Conservation (phyloP, 2,113 vertebrate genomes). For the Gambusia affinis region DNA sequence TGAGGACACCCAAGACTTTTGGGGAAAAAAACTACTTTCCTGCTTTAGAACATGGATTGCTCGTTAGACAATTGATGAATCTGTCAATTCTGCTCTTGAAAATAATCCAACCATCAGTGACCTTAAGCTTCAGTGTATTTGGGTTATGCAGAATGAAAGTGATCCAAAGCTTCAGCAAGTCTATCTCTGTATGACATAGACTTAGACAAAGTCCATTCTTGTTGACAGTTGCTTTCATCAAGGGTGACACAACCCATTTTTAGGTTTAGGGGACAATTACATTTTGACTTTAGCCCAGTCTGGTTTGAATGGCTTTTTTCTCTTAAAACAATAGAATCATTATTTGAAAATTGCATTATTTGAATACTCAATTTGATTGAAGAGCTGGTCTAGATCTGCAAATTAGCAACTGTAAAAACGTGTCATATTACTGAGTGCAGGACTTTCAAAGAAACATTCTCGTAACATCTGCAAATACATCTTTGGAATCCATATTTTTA, state of each 20-base stretch:
- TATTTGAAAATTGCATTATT: not conserved
- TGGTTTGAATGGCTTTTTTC: not conserved
- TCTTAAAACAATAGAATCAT: not conserved
- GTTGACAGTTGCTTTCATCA: not conserved
- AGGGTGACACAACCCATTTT: not conserved
- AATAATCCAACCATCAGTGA: not conserved
- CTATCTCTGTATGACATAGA: not conserved
- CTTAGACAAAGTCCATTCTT: not conserved
- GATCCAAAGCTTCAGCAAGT: not conserved
- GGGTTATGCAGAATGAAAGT: not conserved
- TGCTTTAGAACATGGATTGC: not conserved
- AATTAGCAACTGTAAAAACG: not conserved
- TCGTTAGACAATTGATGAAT: not conserved
- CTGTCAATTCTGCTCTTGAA: not conserved
- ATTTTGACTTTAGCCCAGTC: not conserved
- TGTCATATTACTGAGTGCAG: not conserved
- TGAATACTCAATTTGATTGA: not conserved
- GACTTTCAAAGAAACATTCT: not conserved
- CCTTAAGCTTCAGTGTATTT: not conserved
- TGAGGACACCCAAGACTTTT: not conserved
- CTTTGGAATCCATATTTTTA: too few relatives aligned
- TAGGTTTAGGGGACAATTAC: not conserved
- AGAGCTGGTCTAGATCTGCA: not conserved
- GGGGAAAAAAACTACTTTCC: not conserved
- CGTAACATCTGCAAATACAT: not conserved